These are phyloP conservation scores for Salvelinus alpinus DNA, from an alignment of 2,113 vertebrate species.

Conservation along the genomic window DNA sequence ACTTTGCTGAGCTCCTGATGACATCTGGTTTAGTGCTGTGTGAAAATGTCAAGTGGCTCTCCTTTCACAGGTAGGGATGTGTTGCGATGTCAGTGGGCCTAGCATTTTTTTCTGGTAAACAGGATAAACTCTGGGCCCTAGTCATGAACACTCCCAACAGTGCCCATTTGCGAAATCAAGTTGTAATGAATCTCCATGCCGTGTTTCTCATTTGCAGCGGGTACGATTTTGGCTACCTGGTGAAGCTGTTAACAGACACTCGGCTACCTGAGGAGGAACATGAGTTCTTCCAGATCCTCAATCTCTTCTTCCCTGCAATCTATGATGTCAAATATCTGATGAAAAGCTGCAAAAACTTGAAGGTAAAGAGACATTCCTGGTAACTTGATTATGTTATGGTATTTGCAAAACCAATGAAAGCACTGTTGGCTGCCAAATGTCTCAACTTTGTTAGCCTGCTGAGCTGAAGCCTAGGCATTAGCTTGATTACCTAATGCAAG, in stretches of 20 bases:
- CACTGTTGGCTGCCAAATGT: neutral
- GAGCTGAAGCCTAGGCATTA: too few species aligned
- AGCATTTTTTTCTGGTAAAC: neutral
- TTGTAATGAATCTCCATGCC: neutral
- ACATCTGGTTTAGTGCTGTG: slow-evolving; percentile 96
- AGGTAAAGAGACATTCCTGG: slow-evolving; percentile 72
- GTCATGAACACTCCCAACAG: neutral
- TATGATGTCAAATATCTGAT: slow-evolving; percentile 98
- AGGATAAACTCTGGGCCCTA: neutral
- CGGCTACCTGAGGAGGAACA: slow-evolving; percentile 95
- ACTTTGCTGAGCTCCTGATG: slow-evolving; percentile 97
- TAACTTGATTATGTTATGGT: too few species aligned
- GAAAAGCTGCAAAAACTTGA: slow-evolving; percentile 99
- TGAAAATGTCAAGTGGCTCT: slow-evolving; percentile 97
- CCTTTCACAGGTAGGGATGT: slow-evolving; percentile 91
- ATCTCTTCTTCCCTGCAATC: slow-evolving; percentile 97
- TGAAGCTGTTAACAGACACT: slow-evolving; percentile 93
- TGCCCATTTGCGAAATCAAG: neutral
- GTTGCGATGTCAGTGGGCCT: neutral
- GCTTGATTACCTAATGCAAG: too few species aligned
- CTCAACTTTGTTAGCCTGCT: too few species aligned
- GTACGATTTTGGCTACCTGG: slow-evolving; percentile 98
- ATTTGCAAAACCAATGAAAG: too few species aligned
- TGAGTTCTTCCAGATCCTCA: slow-evolving; percentile 97
- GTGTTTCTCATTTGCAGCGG: slow-evolving; percentile 71